Base-by-base conservation (phyloP, 1,140 invertebrate genomes). In the Palaemon carinicauda region DNA sequence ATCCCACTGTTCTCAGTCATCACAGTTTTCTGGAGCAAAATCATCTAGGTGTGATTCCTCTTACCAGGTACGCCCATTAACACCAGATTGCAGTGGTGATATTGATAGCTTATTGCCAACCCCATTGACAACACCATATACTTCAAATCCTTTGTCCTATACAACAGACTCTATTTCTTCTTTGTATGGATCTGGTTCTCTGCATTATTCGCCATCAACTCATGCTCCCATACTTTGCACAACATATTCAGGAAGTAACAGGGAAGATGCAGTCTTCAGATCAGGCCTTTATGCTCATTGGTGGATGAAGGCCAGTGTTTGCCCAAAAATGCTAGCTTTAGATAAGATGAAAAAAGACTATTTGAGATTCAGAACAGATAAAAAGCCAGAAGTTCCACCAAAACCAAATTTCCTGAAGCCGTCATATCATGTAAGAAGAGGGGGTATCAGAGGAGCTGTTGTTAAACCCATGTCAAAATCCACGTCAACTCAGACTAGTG, bases 251-350 rank as follows among this genome's bases (percentile, higher is more conserved):
- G 81, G 51, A 17, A 21, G 31, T 31, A 65, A 21, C 12, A 78
- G 31, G 15, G 82, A 69, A 33, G 65, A 87, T 29, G 60, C 81
- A 69, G 89, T 94, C 89, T 96, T 95, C 91, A 94, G 95, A 51
- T 96, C 96, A 31, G 95, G 95, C 89, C 92, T 97, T 91, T 97
- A 97, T 91, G 96, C 96, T 87, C 96, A 97, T 92, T 97, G 96
- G 96, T 97, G 96, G 96, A 94, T 96, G 91, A 97, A 97, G 94
- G 95, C 95, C 31, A 87, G 85, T 50, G 83, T 89, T 24, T 89
- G 84, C n/a, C 89, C 89, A 24, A 80, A 73, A 15, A 19, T 79
- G 31, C 14, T 89, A 71, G 31, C 17, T 17, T 12, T 88, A 52
- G 87, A 82, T 12, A 56, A 73, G 17, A 41, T 56, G 17, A 78